A percentile compares a stretch with the other conserved stretches of the same genome.
Conservation (phyloP, 1,140 invertebrate genomes). For the Eulimnadia texana region DNA sequence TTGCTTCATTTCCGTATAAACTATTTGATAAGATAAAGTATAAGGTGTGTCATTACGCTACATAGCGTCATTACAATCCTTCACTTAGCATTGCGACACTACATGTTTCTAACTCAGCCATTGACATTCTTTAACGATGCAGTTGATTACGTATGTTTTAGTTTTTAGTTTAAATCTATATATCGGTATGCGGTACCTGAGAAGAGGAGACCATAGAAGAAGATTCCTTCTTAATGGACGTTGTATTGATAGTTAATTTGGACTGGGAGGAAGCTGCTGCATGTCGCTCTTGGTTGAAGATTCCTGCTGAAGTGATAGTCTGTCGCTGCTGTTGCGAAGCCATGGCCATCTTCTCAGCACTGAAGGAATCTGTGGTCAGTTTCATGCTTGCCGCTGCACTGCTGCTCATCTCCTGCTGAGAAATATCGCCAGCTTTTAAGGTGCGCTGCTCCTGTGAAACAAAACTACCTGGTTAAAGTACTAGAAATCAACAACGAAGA, state of each 20-base stretch:
- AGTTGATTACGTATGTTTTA: no score
- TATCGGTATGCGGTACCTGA: not conserved
- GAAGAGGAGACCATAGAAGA: constrained; percentile 37
- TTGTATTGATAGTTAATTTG: constrained; percentile 56
- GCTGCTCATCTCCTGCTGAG: constrained; percentile 66
- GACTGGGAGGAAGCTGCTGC: constrained; percentile 54
- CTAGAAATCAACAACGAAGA: no score
- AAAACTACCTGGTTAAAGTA: no score
- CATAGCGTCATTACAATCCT: no score
- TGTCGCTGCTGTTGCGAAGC: constrained; percentile 68
- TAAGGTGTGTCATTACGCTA: no score
- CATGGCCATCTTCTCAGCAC: constrained; percentile 67
- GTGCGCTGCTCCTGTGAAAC: constrained; percentile 36
- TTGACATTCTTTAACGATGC: not conserved
- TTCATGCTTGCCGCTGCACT: constrained; percentile 57
- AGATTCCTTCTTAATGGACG: constrained; percentile 48
- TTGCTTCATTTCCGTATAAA: no score
- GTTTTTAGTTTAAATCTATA: not conserved
- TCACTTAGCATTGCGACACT: no score
- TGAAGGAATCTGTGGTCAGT: constrained; percentile 68
- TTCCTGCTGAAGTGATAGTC: constrained; percentile 58
- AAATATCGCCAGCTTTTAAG: constrained; percentile 62
- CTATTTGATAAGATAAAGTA: no score
- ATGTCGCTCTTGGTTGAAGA: constrained; percentile 59
- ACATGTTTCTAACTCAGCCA: not conserved